Evolutionary conservation across 2,113 vertebrate species (phyloP), one percentile per base, ranked within the genome.

Genomic region (Glaucidium brasilianum): DNA sequence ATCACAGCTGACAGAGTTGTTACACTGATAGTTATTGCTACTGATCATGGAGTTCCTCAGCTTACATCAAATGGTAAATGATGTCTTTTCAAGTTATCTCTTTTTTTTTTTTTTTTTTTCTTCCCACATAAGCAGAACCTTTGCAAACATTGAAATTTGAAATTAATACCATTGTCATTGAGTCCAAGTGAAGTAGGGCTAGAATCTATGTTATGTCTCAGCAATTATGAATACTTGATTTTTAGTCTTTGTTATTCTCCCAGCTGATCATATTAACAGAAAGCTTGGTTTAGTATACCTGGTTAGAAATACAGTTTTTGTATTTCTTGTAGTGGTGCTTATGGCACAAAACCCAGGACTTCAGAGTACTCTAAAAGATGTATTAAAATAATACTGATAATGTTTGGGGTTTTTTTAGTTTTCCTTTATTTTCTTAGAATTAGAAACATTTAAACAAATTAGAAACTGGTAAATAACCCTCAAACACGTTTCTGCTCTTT

Each of bases 21-120:
- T 45, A 59, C 69, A 15, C 95, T 98, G 72, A 96, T 68, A 25
- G 98, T 97, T 41, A 55, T 94, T 88, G 98, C 98, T 8, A 43
- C 86, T 77, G 98, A 99, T 88, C 95, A 98, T 8, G 98, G 98
- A 59, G 49, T 30, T 47, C 97, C 98, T 78, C 94, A 97, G 18
- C 96, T 97, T 13, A 90, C 92, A 89, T 96, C 97, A 63, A 98
- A 96, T 64, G 98, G 98, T 99, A 87, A 97, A 41, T 59, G 22
- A 64, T 34, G 26, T 34, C 47, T 67, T 88, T 73, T 63, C 59
- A 53, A 20, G 10, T 21, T 47, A 19, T 47, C 45, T 47, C 9
- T 34, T 30, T 9, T 30, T 10, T 58, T 25, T 37, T 12, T 19
- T 9, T 4, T 34, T 10, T 34, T 35, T 64, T 4, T 3, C 25